These are phyloP conservation scores for Aphelenchoides fujianensis DNA, from an alignment of 1,140 invertebrate species.

Conservation along the genomic window DNA sequence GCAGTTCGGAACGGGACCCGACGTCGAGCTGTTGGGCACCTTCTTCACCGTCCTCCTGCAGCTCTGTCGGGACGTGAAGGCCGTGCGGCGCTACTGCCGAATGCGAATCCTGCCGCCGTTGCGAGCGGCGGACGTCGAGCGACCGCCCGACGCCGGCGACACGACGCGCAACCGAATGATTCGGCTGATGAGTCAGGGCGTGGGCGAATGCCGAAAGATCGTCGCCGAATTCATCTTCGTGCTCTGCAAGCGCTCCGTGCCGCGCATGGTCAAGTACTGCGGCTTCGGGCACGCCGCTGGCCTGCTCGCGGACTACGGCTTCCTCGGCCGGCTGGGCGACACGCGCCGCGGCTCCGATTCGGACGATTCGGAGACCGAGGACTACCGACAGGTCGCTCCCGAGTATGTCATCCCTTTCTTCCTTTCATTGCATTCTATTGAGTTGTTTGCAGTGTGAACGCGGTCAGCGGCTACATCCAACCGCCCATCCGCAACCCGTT, in stretches of 20 bases:
- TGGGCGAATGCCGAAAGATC: conserved; percentile 76
- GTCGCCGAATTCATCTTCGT: conserved; percentile 88
- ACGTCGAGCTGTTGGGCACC: conserved; percentile 39
- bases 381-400: conserved; percentile 70
- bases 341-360: conserved; percentile 44
- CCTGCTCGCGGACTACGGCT: conserved; percentile 83
- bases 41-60: conserved; percentile 43
- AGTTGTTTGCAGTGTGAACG: conserved; percentile 74
- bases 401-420: conserved; percentile 66
- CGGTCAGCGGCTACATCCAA: conserved; percentile 85
- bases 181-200: conserved; percentile 78
- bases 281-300: conserved; percentile 98
- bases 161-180: conserved; percentile 84
- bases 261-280: conserved; percentile 91
- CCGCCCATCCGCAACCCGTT: conserved; percentile 75
- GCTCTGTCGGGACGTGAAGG: conserved; percentile 41
- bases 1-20: conserved; percentile 16
- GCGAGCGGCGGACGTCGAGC: conserved; percentile 73
- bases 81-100: conserved; percentile 46
- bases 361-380: conserved; percentile 60
- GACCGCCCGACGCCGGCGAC: conserved; percentile 82
- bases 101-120: conserved; percentile 78
- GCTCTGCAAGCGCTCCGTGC: conserved; percentile 94
- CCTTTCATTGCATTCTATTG: conserved; percentile 7
- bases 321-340: conserved; percentile 69